phyloP scores from a whole-genome alignment of 2,888 invertebrate species.

The Barypeithes pellucidus region DNA sequence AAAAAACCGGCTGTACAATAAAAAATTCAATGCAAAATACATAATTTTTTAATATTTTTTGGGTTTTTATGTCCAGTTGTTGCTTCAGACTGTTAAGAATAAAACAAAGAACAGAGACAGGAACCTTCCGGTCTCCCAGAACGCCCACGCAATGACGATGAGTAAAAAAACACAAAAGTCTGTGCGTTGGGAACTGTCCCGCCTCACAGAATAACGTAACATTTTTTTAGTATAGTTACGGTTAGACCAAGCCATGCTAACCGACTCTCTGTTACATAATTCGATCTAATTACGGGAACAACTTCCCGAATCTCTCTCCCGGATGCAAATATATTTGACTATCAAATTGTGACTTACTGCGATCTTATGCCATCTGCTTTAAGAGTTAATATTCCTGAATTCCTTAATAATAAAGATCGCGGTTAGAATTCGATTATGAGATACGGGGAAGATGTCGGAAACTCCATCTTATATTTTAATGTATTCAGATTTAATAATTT shows the following conservation, averaged over 20 bases:
- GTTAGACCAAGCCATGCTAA: slow-evolving; percentile 1
- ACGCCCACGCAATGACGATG: too few relatives aligned
- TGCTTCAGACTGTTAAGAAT: too few relatives aligned
- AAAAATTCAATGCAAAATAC: too few relatives aligned
- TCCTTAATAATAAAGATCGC: slow-evolving; percentile 51
- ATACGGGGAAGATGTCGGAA: slow-evolving; percentile 34
- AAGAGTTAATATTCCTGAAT: slow-evolving; percentile 50
- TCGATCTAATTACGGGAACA: slow-evolving; percentile 21
- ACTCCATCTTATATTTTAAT: slow-evolving; percentile 37
- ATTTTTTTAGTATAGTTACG: too few relatives aligned
- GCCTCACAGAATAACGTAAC: too few relatives aligned
- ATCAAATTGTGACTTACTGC: slow-evolving; percentile 52
- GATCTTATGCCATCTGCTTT: slow-evolving; percentile 49
- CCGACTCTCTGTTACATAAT: slow-evolving; percentile 20
- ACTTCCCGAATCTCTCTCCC: slow-evolving; percentile 19
- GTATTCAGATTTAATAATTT: slow-evolving; percentile 44
- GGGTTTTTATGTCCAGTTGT: too few relatives aligned
- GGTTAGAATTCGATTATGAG: slow-evolving; percentile 42
- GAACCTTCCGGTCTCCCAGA: too few relatives aligned
- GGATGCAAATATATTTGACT: slow-evolving; percentile 51
- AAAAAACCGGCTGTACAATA: too few relatives aligned
- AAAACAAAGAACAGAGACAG: too few relatives aligned
- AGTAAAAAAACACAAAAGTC: too few relatives aligned
- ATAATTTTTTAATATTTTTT: too few relatives aligned
- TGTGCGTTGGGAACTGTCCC: too few relatives aligned